Evolutionary conservation across 2,113 vertebrate species (phyloP), one percentile per base, ranked within the genome.

Genomic region (Mungos mungo): DNA sequence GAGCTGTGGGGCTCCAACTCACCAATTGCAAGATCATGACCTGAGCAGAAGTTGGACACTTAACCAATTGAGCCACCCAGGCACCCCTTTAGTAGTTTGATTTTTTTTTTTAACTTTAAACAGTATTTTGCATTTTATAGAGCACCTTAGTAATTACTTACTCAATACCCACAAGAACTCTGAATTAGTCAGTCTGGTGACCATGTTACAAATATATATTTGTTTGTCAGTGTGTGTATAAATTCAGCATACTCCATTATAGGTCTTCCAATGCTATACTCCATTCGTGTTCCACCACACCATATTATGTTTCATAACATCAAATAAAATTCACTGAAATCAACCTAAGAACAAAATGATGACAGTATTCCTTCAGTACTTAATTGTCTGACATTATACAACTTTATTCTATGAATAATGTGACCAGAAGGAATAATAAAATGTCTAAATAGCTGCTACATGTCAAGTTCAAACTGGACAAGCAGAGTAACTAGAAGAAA

Each of bases 361-460:
- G 7, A 47, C 1, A 79, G 5, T 12, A 69, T 63, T 94, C 15
- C 76, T 84, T 90, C 91, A 82, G 81, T 33, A 65, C 12, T 87
- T 81, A 87, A 95, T 0, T 86, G n/a, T 15, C 54, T 90, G n/a
- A 83, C 21, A 80, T 52, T 76, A 87, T 38, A 87, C 1, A 95
- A 57, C 27, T 93, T 29, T 14, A 72, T 15, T 3, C 27, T 27
- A 65, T 35, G 7, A 86, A 12, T 47, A 84, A 76, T 5, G 4
- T 69, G 21, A 90, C 41, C 35, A 65, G 7, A 95, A 81, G 69
- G n/a, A 95, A 35, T 38, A 92, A 72, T 82, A n/a, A 81, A 97
- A 87, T 76, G 3, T 31, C 27, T 52, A 60, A 69, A 96, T 18
- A 76, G 69, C 31, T 69, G 21, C 63, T 76, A 69, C 29, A 92